A percentile compares a stretch with the other conserved stretches of the same genome.
Evolutionary conservation across 2,113 vertebrate species (phyloP).

Genomic region (Cyanocitta stelleri): DNA sequence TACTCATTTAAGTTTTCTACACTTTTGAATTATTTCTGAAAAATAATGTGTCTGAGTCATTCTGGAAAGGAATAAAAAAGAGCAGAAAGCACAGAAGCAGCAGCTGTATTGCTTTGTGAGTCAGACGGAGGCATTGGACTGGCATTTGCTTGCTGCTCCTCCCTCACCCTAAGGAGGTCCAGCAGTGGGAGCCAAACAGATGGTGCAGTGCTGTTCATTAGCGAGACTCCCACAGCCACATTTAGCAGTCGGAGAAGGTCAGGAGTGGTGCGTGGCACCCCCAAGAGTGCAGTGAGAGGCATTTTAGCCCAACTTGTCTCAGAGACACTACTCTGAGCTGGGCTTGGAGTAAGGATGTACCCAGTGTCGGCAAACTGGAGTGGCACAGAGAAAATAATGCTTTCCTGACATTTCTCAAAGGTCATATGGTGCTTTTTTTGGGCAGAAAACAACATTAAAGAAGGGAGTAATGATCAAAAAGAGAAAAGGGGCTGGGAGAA

Average conservation of each 20-base stretch:
- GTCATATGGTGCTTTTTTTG: constrained; percentile 31
- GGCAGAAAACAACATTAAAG: background rate
- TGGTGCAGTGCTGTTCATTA: background rate
- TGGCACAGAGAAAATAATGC: background rate
- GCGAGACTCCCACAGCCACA: background rate
- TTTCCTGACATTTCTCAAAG: constrained; percentile 56
- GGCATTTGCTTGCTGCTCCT: background rate
- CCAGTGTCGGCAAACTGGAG: background rate
- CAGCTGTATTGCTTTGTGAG: background rate
- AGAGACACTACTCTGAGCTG: background rate
- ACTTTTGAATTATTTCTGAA: background rate
- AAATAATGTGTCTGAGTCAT: background rate
- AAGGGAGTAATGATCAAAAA: constrained; percentile 15
- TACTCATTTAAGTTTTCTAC: background rate
- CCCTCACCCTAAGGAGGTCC: background rate
- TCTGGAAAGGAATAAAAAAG: background rate
- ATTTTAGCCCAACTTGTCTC: background rate
- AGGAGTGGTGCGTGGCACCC: background rate
- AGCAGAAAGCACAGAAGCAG: background rate
- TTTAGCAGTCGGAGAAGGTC: background rate
- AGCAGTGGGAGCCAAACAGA: background rate
- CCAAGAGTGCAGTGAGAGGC: background rate
- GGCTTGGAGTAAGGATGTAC: background rate
- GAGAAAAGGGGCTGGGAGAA: background rate
- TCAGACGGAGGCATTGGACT: background rate